phyloP scores from a whole-genome alignment of 2,888 invertebrate species.

The Arge pagana region DNA sequence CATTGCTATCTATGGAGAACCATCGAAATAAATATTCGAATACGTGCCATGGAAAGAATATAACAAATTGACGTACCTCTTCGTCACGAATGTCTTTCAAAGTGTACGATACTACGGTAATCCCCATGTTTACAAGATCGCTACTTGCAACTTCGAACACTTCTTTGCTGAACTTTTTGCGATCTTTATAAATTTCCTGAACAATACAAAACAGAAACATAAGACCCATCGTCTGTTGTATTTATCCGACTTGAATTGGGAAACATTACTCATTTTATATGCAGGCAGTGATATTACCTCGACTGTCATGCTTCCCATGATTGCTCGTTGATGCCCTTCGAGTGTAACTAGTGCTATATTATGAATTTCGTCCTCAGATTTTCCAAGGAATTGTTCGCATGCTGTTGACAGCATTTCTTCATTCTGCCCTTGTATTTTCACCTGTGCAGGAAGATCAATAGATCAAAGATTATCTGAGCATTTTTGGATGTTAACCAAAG shows the following conservation, averaged over 20 bases:
- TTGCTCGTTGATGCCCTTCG: constrained; percentile 93
- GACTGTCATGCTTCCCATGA: constrained; percentile 97
- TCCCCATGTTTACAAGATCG: constrained; percentile 95
- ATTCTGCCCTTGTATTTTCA: constrained; percentile 87
- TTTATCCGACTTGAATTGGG: background rate
- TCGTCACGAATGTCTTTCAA: constrained; percentile 93
- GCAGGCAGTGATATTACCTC: constrained; percentile 61
- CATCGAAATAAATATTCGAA: no score
- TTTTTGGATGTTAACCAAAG: background rate
- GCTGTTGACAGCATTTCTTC: constrained; percentile 89
- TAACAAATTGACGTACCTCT: constrained; percentile 80
- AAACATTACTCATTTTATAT: background rate
- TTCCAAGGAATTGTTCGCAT: constrained; percentile 92
- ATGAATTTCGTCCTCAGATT: constrained; percentile 84
- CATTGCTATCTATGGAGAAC: constrained; percentile 6
- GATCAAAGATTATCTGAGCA: background rate
- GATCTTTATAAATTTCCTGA: constrained; percentile 90
- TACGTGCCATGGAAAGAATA: no score
- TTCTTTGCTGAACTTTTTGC: constrained; percentile 93
- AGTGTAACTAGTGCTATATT: constrained; percentile 89
- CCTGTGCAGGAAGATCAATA: constrained; percentile 59
- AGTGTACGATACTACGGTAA: constrained; percentile 93
- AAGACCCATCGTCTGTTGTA: background rate
- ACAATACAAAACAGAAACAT: constrained; percentile 9
- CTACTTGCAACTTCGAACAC: constrained; percentile 95